These are phyloP conservation scores for Origma solitaria DNA, from an alignment of 2,113 vertebrate species.

Conservation along the genomic window DNA sequence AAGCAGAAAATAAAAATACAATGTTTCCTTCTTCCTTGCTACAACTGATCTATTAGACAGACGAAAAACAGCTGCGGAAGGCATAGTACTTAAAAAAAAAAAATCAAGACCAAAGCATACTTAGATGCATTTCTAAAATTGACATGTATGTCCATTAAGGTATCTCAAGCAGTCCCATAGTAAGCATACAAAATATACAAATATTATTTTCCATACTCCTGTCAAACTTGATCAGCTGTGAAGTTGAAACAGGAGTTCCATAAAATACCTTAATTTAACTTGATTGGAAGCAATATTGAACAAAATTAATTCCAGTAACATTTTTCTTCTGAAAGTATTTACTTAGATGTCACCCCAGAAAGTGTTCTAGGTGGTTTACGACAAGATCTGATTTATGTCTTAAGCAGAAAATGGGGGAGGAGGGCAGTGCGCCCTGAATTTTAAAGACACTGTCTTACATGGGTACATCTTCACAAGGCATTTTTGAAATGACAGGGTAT, in stretches of 20 bases:
- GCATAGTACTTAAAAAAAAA: neutral
- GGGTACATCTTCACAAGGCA: neutral
- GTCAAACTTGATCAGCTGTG: constrained; percentile 11
- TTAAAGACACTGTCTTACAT: constrained; percentile 5
- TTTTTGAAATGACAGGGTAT: constrained; percentile 23
- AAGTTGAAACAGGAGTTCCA: constrained; percentile 38
- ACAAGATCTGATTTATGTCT: constrained; percentile 23
- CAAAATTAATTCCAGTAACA: constrained; percentile 23
- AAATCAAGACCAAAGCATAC: neutral
- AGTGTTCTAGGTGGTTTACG: constrained; percentile 24
- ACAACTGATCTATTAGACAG: neutral
- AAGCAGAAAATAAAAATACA: neutral
- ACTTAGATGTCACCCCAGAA: neutral
- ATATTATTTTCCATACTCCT: constrained; percentile 2
- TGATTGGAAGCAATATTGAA: constrained; percentile 41
- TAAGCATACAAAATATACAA: neutral
- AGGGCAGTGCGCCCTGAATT: constrained; percentile 32
- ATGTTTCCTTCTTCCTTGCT: neutral
- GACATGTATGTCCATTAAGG: neutral
- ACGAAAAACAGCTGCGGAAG: neutral
- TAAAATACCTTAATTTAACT: constrained; percentile 44
- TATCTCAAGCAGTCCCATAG: neutral
- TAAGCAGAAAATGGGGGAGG: constrained; percentile 18
- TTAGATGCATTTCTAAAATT: neutral
- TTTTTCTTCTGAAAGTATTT: constrained; percentile 35